Evolutionary conservation across 2,797 vertebrate genomes (phyloP), one percentile per base, ranked within the genome.

Genomic region (Dipus sagitta): DNA sequence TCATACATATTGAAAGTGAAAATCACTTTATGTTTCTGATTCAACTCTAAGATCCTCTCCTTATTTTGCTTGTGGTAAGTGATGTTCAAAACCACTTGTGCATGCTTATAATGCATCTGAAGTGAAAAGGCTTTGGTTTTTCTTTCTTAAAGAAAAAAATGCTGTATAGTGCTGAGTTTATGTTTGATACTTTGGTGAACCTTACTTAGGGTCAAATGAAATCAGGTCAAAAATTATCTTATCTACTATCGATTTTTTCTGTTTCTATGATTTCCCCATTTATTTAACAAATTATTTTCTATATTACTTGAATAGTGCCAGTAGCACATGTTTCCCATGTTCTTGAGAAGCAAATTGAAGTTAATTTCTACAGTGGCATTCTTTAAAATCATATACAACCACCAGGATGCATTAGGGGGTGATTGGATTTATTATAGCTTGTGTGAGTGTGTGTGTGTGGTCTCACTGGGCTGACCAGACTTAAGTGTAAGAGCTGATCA

Each of bases 11-110:
- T 13, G 21, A 68, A 30, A 87, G 23, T 70, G 15, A 77, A 91
- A 83, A 79, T 75, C 9, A 64, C 68, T 94, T 92, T 87, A 15
- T 77, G 76, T 74, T 91, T 95, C 21, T 70, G 26, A 94, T 84
- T 92, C 47, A 14, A 52, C 15, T 84, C 3, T 64, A 74, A 89
- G 13, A 80, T 86, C n/a, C n/a, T 32, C 20, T 84, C 28, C 76
- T 84, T 2, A 91, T 90, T 93, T 93, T 86, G 11, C 72, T 58
- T 68, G 10, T 71, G 15, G 28, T 24, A 87, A 81, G 26, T 95
- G 28, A 58, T 91, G 54, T 76, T 88, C 42, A 92, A 76, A 93
- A 88, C 62, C 20, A 81, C 60, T 67, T 78, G 38, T 17, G 60
- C 52, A 67, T 91, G 30, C 21, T 91, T 88, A 13, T 62, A 26